phyloP scores from a whole-genome alignment of 2,113 vertebrate species.

The Chloroceryle aenea region DNA sequence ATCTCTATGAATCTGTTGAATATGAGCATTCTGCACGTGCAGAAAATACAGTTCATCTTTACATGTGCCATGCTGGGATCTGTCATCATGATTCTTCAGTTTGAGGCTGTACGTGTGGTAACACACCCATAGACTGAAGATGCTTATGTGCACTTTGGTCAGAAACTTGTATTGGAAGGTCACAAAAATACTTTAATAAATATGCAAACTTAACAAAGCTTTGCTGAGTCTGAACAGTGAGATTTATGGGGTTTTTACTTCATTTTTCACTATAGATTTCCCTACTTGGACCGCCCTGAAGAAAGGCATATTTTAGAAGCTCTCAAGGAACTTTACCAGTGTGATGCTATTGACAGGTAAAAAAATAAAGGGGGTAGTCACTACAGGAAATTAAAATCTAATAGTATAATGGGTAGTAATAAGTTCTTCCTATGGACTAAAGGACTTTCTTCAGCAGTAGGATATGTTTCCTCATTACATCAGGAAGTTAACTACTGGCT shows the following conservation, averaged over 20 bases:
- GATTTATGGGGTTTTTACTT: neutral
- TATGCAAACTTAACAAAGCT: neutral
- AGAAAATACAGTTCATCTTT: neutral
- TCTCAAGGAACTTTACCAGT: slow-evolving; percentile 94
- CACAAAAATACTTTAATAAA: neutral
- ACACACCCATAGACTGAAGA: neutral
- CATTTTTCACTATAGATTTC: slow-evolving; percentile 82
- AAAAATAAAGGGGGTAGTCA: neutral
- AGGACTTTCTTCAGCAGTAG: neutral
- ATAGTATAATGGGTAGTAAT: neutral
- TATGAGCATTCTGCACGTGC: neutral
- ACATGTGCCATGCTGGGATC: neutral
- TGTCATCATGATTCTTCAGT: neutral
- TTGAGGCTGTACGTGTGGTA: neutral
- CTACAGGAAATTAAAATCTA: neutral
- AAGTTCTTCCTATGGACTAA: neutral
- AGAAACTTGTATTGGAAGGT: neutral
- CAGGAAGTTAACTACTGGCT: neutral
- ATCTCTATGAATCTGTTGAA: neutral
- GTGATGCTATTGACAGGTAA: slow-evolving; percentile 94
- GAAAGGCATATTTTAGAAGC: slow-evolving; percentile 94
- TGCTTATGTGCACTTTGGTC: too few species aligned
- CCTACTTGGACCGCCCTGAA: slow-evolving; percentile 92
- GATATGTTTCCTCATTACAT: neutral
- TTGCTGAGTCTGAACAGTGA: neutral